phyloP scores from a whole-genome alignment of 2,113 vertebrate species.

The Vulpes vulpes region DNA sequence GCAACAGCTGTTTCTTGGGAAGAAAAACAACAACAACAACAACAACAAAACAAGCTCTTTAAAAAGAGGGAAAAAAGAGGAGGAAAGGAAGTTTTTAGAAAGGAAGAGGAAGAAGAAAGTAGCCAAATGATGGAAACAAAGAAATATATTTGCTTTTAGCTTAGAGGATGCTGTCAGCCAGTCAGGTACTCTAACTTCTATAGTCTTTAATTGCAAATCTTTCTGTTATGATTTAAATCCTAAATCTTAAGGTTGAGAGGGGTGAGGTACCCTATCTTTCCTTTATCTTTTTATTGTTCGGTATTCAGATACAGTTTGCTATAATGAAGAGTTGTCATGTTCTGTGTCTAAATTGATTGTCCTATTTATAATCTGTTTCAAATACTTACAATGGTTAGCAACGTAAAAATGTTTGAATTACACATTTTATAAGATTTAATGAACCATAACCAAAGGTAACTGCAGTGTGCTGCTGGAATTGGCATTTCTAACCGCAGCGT shows the following conservation, averaged over 20 bases:
- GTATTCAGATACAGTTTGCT: not conserved
- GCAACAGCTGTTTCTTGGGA: slow-evolving; percentile 46
- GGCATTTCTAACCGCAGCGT: accelerated
- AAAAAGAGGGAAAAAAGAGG: not conserved
- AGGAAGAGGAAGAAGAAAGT: not conserved
- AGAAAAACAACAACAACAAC: not conserved
- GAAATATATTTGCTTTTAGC: not conserved
- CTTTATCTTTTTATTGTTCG: not conserved
- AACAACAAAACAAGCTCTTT: not conserved
- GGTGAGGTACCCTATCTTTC: not conserved
- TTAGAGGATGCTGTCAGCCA: not conserved
- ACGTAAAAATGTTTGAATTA: not conserved
- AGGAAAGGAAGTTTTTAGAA: too few relatives aligned
- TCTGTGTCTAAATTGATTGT: not conserved
- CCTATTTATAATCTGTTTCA: not conserved
- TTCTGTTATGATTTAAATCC: not conserved
- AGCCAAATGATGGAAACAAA: not conserved
- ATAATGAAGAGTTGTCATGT: not conserved
- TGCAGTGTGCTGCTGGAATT: too few relatives aligned
- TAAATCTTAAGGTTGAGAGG: not conserved
- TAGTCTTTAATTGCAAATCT: not conserved
- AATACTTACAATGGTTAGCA: not conserved
- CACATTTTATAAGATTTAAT: not conserved
- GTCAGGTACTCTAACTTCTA: not conserved
- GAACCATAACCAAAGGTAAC: not conserved